A percentile compares a stretch with the other conserved stretches of the same genome.
These are phyloP conservation scores for Dromaius novaehollandiae DNA, from an alignment of 2,113 vertebrate species.

Conservation along the genomic window DNA sequence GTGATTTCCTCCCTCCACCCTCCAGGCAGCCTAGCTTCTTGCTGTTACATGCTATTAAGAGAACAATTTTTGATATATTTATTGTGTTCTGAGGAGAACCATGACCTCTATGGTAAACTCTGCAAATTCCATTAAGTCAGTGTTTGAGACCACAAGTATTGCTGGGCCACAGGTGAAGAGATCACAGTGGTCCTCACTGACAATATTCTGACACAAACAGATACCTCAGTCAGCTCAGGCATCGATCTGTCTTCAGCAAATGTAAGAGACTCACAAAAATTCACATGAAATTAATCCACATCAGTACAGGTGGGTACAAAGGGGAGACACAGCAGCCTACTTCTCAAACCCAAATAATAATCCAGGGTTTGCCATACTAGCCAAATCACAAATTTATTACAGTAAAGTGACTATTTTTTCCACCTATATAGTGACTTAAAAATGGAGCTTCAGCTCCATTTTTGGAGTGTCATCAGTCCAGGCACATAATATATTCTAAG, in stretches of 20 bases:
- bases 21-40: not conserved
- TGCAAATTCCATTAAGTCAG: not conserved
- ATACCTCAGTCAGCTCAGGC: accelerated
- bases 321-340: not conserved
- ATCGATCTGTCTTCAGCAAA: not conserved
- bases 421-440: not conserved
- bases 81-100: not conserved
- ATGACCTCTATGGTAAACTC: not conserved
- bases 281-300: not conserved
- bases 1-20: not conserved
- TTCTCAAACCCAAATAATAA: not conserved
- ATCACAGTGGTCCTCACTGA: accelerated
- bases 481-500: not conserved
- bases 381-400: not conserved
- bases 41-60: not conserved
- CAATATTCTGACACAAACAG: not conserved
- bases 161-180: not conserved
- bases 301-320: not conserved
- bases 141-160: not conserved
- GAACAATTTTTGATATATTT: not conserved
- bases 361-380: not conserved
- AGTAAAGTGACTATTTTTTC: not conserved
- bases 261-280: not conserved
- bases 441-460: not conserved
- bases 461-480: not conserved